Percentiles rank a stretch among this genome's conserved stretches.
Conservation (phyloP, 2,113 vertebrate genomes). For the Colossoma macropomum region DNA sequence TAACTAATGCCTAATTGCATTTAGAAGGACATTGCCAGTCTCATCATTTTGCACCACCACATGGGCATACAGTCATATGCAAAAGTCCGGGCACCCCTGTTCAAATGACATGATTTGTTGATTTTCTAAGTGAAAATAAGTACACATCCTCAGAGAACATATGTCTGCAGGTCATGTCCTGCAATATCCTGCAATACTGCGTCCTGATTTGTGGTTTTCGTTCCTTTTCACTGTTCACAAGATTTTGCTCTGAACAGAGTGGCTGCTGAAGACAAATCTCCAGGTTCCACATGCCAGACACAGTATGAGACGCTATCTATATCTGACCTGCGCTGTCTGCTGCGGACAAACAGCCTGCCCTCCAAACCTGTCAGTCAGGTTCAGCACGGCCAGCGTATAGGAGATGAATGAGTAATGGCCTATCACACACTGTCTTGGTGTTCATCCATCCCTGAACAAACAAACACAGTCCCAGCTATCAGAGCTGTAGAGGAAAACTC, state of each 20-base stretch:
- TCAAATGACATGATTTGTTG: too few species aligned
- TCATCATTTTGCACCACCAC: neutral
- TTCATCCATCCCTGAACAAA: constrained; percentile 40
- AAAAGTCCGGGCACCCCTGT: too few species aligned
- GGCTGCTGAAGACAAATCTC: constrained; percentile 39
- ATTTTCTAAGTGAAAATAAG: too few species aligned
- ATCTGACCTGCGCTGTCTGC: constrained; percentile 47
- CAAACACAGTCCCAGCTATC: constrained; percentile 20
- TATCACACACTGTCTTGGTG: constrained; percentile 40
- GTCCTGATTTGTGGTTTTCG: neutral
- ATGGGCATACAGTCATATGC: too few species aligned
- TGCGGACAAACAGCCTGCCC: constrained; percentile 54
- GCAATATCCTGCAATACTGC: neutral
- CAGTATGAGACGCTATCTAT: constrained; percentile 49
- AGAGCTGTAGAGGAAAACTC: constrained; percentile 35
- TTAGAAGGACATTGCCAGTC: too few species aligned
- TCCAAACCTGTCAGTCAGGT: constrained; percentile 55
- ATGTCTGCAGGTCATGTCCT: too few species aligned
- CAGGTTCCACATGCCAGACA: constrained; percentile 43
- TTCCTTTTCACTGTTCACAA: neutral
- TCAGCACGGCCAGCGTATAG: constrained; percentile 54
- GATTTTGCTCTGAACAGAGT: constrained; percentile 11
- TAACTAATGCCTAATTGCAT: too few species aligned
- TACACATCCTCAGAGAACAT: too few species aligned
- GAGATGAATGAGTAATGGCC: constrained; percentile 58